phyloP scores from a whole-genome alignment of 2,888 invertebrate genomes.

The Euclidia mi region DNA sequence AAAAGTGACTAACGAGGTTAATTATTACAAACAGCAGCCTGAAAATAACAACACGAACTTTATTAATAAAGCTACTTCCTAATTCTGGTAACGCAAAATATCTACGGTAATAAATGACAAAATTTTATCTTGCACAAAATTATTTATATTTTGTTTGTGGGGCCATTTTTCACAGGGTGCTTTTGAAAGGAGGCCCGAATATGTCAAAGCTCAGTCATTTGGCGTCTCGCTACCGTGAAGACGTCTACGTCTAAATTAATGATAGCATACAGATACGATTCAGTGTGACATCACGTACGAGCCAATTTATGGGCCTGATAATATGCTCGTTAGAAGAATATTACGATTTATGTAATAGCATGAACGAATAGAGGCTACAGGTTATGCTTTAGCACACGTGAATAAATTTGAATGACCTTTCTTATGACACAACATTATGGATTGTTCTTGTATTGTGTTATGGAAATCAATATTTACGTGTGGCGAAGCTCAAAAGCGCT shows the following conservation, averaged over 20 bases:
- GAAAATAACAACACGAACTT: neutral
- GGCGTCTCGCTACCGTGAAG: constrained; percentile 47
- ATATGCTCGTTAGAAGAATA: constrained; percentile 62
- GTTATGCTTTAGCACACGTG: neutral
- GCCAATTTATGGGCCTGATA: constrained; percentile 63
- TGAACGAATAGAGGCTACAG: constrained; percentile 1
- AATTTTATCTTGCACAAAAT: constrained; percentile 47
- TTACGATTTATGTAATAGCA: constrained; percentile 21
- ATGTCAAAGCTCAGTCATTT: constrained; percentile 64
- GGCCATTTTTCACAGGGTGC: constrained; percentile 56
- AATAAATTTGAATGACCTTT: neutral
- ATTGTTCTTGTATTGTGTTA: too few species aligned
- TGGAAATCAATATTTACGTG: too few species aligned
- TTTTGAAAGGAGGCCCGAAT: constrained; percentile 62
- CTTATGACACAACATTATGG: too few species aligned
- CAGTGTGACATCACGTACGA: constrained; percentile 61
- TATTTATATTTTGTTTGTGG: constrained; percentile 47
- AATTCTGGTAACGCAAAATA: constrained; percentile 33
- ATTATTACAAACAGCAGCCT: too few species aligned
- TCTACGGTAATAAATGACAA: constrained; percentile 38
- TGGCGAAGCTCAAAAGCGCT: too few species aligned
- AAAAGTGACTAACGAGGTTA: too few species aligned
- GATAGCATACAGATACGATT: constrained; percentile 74
- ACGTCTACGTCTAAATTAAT: constrained; percentile 69
- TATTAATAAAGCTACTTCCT: constrained; percentile 18